Percentiles rank a stretch among this genome's conserved stretches.
Conservation (phyloP, 2,888 invertebrate genomes). For the Euplexia lucipara region DNA sequence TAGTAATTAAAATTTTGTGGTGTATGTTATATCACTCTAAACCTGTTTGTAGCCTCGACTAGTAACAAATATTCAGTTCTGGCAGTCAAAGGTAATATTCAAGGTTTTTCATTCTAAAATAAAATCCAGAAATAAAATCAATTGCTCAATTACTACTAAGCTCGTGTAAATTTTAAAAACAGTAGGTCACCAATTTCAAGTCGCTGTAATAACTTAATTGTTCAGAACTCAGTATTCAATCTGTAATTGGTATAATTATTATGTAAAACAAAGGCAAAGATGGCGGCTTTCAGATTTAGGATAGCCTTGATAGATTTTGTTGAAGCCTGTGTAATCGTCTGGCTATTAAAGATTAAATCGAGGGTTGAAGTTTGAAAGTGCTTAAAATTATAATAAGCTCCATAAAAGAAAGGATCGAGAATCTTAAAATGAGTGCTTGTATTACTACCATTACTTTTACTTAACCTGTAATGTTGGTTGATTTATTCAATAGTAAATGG, state of each 20-base stretch:
- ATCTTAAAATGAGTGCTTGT: neutral
- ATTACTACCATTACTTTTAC: neutral
- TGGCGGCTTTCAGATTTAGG: conserved; percentile 18
- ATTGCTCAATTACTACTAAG: conserved; percentile 6
- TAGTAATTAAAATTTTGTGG: too few relatives aligned
- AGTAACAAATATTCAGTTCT: too few relatives aligned
- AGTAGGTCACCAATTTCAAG: conserved; percentile 5
- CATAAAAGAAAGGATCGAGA: neutral
- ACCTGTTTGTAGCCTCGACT: too few relatives aligned
- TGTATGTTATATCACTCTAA: too few relatives aligned
- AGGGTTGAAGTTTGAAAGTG: neutral
- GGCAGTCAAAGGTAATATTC: too few relatives aligned
- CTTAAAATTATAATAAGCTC: conserved; percentile 29
- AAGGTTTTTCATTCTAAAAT: too few relatives aligned
- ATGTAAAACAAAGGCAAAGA: conserved; percentile 30
- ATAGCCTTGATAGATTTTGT: conserved; percentile 20
- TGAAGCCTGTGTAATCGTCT: conserved; percentile 12
- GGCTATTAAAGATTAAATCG: conserved; percentile 22
- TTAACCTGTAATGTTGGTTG: too few relatives aligned
- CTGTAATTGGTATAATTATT: conserved; percentile 38
- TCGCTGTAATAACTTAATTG: conserved; percentile 26
- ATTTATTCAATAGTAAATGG: too few relatives aligned
- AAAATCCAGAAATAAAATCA: neutral
- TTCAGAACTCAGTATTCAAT: conserved; percentile 1
- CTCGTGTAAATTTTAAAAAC: conserved; percentile 4